Evolutionary conservation across 1,140 invertebrate species (phyloP), one percentile per base, ranked within the genome.

Genomic region (Drosophila nigrodunni): DNA sequence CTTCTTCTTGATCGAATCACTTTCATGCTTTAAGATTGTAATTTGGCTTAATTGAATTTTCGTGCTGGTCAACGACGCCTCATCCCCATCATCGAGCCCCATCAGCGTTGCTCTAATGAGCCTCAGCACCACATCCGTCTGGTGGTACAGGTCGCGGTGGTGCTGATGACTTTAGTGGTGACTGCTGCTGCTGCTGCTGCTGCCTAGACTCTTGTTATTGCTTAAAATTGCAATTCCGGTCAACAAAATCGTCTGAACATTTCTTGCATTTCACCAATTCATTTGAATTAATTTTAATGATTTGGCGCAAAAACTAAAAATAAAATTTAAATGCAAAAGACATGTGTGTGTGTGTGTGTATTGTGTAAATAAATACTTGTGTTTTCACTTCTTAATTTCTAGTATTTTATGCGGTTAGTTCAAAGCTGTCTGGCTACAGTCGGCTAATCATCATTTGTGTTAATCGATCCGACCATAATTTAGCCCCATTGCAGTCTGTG

Each of bases 11-110:
- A 46, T 43, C 79, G 62, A 82, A 87, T 87, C 83, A 87, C 82
- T 87, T 87, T 87, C 83, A 50, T 74, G 80, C 80, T 62, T 70
- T 77, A 83, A 83, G 64, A 77, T 87, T 87, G 83, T 87, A 87
- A 87, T 87, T 87, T 88, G 80, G 62, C 83, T 80, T 87, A 88
- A 87, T 87, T 87, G 83, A 87, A 87, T 88, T 72, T 87, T 87
- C 83, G 83, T 87, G 83, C 74, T 88, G 82, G 78, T 87, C 75
- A 85, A 78, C 41, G 39, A 62, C 59, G 68, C 60, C 59, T 64
- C 60, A 72, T 72, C 64, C 70, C 55, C 62, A 62, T 73, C 70
- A 67, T 67, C 25, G 50, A 52, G 65, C n/a, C 35, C 39, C 57
- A 64, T 57, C 68, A 71, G 39, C 37, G 49, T 39, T 50, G 52